Percentiles rank a stretch among this genome's conserved stretches.
phyloP scores from a whole-genome alignment of 2,797 vertebrate species.

The Ctenosaura bakeri region DNA sequence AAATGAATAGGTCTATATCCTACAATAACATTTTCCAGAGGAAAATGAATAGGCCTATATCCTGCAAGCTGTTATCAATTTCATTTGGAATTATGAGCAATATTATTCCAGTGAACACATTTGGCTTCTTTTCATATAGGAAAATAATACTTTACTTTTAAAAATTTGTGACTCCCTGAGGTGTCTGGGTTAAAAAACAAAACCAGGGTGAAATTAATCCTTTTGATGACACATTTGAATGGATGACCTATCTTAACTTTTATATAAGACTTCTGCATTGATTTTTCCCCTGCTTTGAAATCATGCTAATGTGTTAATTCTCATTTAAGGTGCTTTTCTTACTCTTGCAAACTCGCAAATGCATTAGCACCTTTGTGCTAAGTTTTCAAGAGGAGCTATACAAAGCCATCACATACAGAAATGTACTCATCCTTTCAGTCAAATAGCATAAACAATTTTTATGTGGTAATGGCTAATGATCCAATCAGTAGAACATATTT shows the following conservation, averaged over 20 bases:
- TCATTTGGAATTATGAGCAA: constrained; percentile 1
- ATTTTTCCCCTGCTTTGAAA: constrained; percentile 41
- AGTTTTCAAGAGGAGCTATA: constrained; percentile 32
- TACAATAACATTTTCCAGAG: too few relatives aligned
- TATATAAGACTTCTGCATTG: constrained; percentile 31
- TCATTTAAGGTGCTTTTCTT: constrained; percentile 10
- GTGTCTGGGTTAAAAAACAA: background rate
- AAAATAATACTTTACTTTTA: background rate
- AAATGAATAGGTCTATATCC: too few relatives aligned
- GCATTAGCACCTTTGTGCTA: constrained; percentile 49
- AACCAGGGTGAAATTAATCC: background rate
- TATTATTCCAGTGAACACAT: constrained; percentile 3
- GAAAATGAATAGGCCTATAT: too few relatives aligned
- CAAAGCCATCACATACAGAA: constrained; percentile 35
- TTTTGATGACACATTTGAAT: background rate
- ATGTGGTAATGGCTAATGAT: constrained; percentile 60
- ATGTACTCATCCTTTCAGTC: constrained; percentile 36
- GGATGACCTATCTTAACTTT: constrained; percentile 42
- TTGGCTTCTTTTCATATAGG: constrained; percentile 24
- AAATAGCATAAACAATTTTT: constrained; percentile 48
- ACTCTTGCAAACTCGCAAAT: constrained; percentile 5
- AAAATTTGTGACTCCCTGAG: background rate
- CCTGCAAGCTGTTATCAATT: background rate
- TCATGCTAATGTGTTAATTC: constrained; percentile 48
- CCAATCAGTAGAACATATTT: constrained; percentile 48